These are phyloP conservation scores for Drosophila orena DNA, from an alignment of 1,140 invertebrate genomes.

Conservation along the genomic window DNA sequence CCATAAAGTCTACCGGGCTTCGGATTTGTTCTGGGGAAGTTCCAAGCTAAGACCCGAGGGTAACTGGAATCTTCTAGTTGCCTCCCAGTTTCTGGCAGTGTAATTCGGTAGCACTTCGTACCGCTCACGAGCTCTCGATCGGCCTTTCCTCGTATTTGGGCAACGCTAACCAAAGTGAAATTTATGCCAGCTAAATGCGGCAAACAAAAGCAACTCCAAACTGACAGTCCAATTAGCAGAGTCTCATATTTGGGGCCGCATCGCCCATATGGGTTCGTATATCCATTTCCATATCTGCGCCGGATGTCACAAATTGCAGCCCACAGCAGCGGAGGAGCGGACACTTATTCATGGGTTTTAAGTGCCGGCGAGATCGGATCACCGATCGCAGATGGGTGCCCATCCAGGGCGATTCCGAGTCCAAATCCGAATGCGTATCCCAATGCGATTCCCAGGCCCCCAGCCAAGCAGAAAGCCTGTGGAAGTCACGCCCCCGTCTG, in stretches of 20 bases:
- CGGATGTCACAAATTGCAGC: constrained; percentile 69
- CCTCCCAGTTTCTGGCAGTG: constrained; percentile 42
- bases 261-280: constrained; percentile 30
- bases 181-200: constrained; percentile 69
- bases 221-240: constrained; percentile 83
- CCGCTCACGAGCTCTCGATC: neutral
- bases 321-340: constrained; percentile 39
- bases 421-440: constrained; percentile 33
- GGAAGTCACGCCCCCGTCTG: constrained; percentile 40
- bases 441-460: constrained; percentile 62
- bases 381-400: constrained; percentile 14
- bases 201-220: constrained; percentile 62
- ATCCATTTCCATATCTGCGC: constrained; percentile 62
- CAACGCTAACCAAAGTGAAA: constrained; percentile 67
- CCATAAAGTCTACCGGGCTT: neutral
- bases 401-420: constrained; percentile 12
- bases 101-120: constrained; percentile 15
- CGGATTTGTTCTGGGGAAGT: neutral
- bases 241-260: constrained; percentile 33
- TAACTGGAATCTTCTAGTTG: constrained; percentile 44
- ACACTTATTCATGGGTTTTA: constrained; percentile 64
- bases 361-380: constrained; percentile 46
- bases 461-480: constrained; percentile 77
- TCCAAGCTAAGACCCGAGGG: neutral
- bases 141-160: constrained; percentile 28